phyloP scores from a whole-genome alignment of 2,888 invertebrate genomes.

The Amphipyra tragopoginis region DNA sequence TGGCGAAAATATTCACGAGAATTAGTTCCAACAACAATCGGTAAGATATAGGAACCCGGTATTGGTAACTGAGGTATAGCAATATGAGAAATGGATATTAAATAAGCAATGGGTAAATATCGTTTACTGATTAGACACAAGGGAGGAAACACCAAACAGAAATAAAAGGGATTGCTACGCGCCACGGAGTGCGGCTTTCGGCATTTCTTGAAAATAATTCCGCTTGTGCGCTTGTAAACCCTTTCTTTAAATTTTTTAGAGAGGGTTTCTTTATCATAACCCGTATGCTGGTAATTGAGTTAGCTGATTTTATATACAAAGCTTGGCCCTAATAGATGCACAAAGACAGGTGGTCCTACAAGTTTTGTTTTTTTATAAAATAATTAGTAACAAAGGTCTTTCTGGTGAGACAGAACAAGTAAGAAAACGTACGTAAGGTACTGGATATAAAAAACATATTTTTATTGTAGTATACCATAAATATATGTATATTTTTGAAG shows the following conservation, averaged over 20 bases:
- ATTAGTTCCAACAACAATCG: no score
- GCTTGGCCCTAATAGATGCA: not conserved
- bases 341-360: no score
- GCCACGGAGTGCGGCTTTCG: not conserved
- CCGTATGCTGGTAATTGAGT: constrained; percentile 17
- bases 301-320: constrained; percentile 10
- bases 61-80: no score
- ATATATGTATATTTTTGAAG: no score
- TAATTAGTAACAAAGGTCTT: no score
- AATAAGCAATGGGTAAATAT: not conserved
- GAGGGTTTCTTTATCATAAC: constrained; percentile 23
- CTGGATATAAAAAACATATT: no score
- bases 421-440: no score
- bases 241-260: constrained; percentile 24
- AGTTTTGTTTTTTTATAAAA: no score
- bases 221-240: constrained; percentile 15
- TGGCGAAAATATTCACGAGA: no score
- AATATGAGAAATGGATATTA: no score
- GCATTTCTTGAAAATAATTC: constrained; percentile 11
- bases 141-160: not conserved
- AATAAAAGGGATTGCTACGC: not conserved
- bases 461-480: no score
- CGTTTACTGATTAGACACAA: not conserved
- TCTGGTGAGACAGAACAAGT: no score
- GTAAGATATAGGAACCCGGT: not conserved